A percentile compares a stretch with the other conserved stretches of the same genome.
phyloP scores from a whole-genome alignment of 2,888 invertebrate genomes.

The Diplazon laetatorius region DNA sequence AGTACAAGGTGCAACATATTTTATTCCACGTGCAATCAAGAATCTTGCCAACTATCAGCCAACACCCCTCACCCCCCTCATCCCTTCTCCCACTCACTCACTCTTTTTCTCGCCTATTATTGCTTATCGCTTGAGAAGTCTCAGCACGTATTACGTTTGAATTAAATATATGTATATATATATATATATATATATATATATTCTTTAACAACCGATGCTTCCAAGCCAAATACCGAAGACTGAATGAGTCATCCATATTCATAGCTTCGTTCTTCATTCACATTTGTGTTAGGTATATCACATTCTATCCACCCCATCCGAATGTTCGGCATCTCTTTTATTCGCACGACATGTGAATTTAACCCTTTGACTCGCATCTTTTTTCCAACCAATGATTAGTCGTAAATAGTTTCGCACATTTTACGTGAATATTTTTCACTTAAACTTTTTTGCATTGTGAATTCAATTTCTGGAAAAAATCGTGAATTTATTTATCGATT shows the following conservation, averaged over 20 bases:
- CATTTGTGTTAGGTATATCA: constrained; percentile 27
- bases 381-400: too few species aligned
- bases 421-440: too few species aligned
- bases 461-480: too few species aligned
- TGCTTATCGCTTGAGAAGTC: constrained; percentile 30
- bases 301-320: too few species aligned
- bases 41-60: background rate
- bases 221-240: constrained; percentile 25
- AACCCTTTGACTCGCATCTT: constrained; percentile 1
- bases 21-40: constrained; percentile 2
- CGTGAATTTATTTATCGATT: too few species aligned
- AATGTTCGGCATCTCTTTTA: background rate
- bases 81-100: constrained; percentile 27
- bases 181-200: constrained; percentile 49
- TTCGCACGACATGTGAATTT: background rate
- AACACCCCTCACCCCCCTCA: too few species aligned
- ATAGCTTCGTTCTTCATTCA: constrained; percentile 9
- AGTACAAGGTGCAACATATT: constrained; percentile 43
- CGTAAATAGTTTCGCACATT: too few species aligned
- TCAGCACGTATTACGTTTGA: constrained; percentile 44
- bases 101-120: constrained; percentile 12
- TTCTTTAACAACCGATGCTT: constrained; percentile 22
- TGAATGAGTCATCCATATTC: constrained; percentile 47
- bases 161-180: constrained; percentile 37
- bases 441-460: too few species aligned